phyloP scores from a whole-genome alignment of 64 coral and sea anemone species.

The Acropora yongei region DNA sequence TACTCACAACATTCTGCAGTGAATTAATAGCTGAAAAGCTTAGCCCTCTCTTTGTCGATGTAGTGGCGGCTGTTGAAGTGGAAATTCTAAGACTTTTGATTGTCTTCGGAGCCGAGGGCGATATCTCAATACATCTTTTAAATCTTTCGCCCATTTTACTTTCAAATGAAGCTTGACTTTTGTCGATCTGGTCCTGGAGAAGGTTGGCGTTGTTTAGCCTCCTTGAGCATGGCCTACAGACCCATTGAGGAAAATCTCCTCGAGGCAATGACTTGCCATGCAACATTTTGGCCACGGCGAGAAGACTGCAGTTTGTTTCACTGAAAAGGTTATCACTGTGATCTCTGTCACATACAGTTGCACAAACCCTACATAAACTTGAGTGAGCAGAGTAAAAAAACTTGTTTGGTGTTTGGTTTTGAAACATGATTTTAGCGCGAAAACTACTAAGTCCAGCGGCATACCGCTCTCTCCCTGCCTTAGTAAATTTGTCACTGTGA shows the following conservation, averaged over 20 bases:
- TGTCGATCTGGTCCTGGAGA: slow-evolving; percentile 10
- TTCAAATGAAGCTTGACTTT: slow-evolving; percentile 11
- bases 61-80: not conserved
- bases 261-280: not conserved
- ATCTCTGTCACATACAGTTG: not conserved
- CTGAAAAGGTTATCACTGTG: not conserved
- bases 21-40: not conserved
- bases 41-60: slow-evolving; percentile 2
- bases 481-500: not conserved
- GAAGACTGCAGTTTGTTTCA: not conserved
- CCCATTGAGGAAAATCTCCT: slow-evolving; percentile 6
- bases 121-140: slow-evolving; percentile 29
- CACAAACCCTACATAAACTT: not conserved
- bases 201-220: not conserved
- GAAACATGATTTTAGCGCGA: not conserved
- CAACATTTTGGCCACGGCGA: not conserved
- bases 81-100: slow-evolving; percentile 7
- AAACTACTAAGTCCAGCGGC: not conserved
- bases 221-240: slow-evolving; percentile 12
- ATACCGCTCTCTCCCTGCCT: not conserved
- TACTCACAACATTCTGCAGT: not conserved
- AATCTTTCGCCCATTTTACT: slow-evolving; percentile 6
- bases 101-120: not conserved
- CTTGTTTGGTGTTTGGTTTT: not conserved
- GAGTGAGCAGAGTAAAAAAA: not conserved